These are phyloP conservation scores for Zosterops lateralis DNA, from an alignment of 2,113 vertebrate genomes.

Conservation along the genomic window DNA sequence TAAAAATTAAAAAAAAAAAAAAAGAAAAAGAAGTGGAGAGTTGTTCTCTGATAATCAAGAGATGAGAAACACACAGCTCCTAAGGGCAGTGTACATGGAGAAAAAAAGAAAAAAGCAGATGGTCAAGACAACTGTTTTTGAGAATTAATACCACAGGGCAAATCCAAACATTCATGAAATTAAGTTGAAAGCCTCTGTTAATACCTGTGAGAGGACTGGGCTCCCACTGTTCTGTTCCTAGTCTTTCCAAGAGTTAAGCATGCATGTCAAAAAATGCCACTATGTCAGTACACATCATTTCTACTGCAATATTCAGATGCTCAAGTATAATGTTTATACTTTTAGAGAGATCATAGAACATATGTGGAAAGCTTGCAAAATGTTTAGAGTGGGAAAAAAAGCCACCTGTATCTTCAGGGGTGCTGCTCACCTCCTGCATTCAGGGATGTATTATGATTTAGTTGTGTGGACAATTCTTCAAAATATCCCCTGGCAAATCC, in stretches of 20 bases:
- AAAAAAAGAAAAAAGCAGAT: background rate
- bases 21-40: background rate
- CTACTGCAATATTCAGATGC: background rate
- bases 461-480: background rate
- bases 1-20: background rate
- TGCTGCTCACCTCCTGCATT: background rate
- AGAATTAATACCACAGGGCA: background rate
- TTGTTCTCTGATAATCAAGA: background rate
- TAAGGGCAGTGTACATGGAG: background rate
- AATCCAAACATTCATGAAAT: background rate
- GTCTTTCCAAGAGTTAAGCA: background rate
- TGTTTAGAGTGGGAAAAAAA: background rate
- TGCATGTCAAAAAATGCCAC: background rate
- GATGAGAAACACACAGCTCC: background rate
- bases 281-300: background rate
- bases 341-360: background rate
- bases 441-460: background rate
- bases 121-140: background rate
- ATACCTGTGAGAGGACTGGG: background rate
- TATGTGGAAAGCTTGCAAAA: background rate
- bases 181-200: background rate
- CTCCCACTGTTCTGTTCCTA: background rate
- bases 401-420: background rate
- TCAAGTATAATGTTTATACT: background rate
- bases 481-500: background rate